A percentile compares a stretch with the other conserved stretches of the same genome.
phyloP scores from a whole-genome alignment of 2,888 invertebrate genomes.

The Xestia ashworthii region DNA sequence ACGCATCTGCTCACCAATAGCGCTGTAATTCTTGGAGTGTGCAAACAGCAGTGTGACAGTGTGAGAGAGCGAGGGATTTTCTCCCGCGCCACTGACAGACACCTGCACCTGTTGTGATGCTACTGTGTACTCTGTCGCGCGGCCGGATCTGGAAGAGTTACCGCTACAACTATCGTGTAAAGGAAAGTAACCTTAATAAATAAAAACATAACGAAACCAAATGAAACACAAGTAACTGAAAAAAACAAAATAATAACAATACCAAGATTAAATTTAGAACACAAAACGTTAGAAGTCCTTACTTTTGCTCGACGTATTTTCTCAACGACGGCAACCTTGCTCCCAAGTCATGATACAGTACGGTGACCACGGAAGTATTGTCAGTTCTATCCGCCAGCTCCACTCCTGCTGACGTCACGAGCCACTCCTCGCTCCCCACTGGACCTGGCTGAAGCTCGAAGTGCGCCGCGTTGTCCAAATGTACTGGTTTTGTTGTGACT shows the following conservation, averaged over 20 bases:
- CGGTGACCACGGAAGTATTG: slow-evolving; percentile 86
- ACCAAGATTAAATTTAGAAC: too few species aligned
- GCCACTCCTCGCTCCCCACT: slow-evolving; percentile 78
- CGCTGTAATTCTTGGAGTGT: slow-evolving; percentile 84
- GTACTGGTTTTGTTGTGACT: slow-evolving; percentile 78
- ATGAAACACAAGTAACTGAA: slow-evolving; percentile 10
- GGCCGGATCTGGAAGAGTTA: slow-evolving; percentile 89
- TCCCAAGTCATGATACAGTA: slow-evolving; percentile 92
- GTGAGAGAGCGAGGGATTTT: slow-evolving; percentile 81
- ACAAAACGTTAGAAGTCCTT: slow-evolving; percentile 70
- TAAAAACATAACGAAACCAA: slow-evolving; percentile 11
- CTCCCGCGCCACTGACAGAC: slow-evolving; percentile 75
- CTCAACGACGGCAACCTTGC: slow-evolving; percentile 91
- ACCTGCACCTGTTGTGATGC: slow-evolving; percentile 90
- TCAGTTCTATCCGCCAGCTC: slow-evolving; percentile 78
- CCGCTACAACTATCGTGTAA: slow-evolving; percentile 71
- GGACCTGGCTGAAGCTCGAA: slow-evolving; percentile 76
- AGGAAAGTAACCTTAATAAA: slow-evolving; percentile 43
- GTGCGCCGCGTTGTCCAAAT: slow-evolving; percentile 80
- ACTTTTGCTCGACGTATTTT: slow-evolving; percentile 91
- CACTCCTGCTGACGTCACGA: slow-evolving; percentile 80
- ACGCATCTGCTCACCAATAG: slow-evolving; percentile 77
- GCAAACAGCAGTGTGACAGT: slow-evolving; percentile 82
- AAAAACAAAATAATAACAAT: not conserved
- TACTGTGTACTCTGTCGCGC: slow-evolving; percentile 92